Percentiles rank a stretch among this genome's conserved stretches.
Conservation (phyloP, 2,113 vertebrate species). For the Cairina moschata region DNA sequence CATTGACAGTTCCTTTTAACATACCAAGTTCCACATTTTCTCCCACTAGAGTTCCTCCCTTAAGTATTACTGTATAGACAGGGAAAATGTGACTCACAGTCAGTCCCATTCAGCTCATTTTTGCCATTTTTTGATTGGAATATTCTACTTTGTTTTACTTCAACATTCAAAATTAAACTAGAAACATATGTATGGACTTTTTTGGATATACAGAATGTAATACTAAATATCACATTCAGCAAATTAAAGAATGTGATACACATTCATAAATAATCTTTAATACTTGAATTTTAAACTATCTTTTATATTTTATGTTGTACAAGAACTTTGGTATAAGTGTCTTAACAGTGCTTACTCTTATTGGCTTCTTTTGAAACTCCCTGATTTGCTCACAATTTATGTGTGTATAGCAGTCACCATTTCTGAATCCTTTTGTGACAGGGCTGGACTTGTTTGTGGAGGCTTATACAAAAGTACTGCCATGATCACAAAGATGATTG, state of each 20-base stretch:
- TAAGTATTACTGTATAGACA: neutral
- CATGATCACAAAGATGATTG: conserved; percentile 68
- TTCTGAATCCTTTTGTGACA: neutral
- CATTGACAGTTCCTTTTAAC: neutral
- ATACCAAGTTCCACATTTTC: neutral
- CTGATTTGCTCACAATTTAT: neutral
- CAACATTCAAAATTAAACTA: neutral
- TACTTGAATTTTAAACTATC: too few relatives aligned
- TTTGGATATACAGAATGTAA: neutral
- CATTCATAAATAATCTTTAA: neutral
- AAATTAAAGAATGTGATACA: neutral
- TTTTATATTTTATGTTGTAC: neutral
- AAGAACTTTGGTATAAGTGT: neutral
- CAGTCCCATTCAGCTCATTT: neutral
- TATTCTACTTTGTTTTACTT: neutral
- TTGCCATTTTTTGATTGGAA: neutral
- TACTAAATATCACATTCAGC: neutral
- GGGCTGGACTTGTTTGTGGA: conserved; percentile 20
- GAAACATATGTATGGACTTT: neutral
- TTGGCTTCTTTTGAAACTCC: neutral
- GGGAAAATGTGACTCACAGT: neutral
- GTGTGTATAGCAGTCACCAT: neutral
- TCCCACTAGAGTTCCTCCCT: neutral
- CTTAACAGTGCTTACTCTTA: neutral
- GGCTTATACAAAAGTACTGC: conserved; percentile 79